Base-by-base conservation (phyloP, 2,113 vertebrate species). In the Psilopsiagon aymara region DNA sequence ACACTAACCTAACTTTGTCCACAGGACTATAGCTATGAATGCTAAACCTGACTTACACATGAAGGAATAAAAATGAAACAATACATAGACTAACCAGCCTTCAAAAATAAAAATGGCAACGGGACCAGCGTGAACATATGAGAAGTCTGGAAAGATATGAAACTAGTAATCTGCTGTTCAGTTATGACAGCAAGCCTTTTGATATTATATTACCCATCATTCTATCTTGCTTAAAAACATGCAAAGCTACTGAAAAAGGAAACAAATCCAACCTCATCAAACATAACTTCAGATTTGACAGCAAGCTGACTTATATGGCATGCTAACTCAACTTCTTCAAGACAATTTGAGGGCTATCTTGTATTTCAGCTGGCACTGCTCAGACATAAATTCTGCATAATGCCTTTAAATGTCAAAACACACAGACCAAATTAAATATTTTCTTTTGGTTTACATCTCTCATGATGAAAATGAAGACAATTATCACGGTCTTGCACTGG, bases 381-480 rank as follows among this genome's bases (percentile, higher is more conserved):
- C 18, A n/a, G 39, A n/a, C 13, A 49, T 6, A 51, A 77, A 75
- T 41, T 69, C 77, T 44, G 17, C 28, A 84, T 86, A 88, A 96
- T 44, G 47, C 60, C 88, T 88, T 86, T 55, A 96, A 74, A 88
- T 52, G 67, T 78, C 94, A 83, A 49, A 86, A 83, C 14, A 90
- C 59, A 88, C 28, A 81, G 13, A 79, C 16, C 43, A 39, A 80
- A 70, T 35, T 51, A 91, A 83, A 4, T 66, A 88, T 28, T 86
- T 92, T 59, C 29, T 93, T 92, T 90, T 31, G 37, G 53, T 63
- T 75, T 79, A 70, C 75, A 51, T 64, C n/a, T 55, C 44, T 52
- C 28, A 35, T n/a, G 33, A 88, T 90, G 11, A 69, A 86, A 88
- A 51, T 35, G 29, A 33, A 82, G 93, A 67, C 43, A 74, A 39